Percentiles rank a stretch among this genome's conserved stretches.
Evolutionary conservation across 2,888 invertebrate genomes (phyloP).

Genomic region (Polylopha cassiicola): DNA sequence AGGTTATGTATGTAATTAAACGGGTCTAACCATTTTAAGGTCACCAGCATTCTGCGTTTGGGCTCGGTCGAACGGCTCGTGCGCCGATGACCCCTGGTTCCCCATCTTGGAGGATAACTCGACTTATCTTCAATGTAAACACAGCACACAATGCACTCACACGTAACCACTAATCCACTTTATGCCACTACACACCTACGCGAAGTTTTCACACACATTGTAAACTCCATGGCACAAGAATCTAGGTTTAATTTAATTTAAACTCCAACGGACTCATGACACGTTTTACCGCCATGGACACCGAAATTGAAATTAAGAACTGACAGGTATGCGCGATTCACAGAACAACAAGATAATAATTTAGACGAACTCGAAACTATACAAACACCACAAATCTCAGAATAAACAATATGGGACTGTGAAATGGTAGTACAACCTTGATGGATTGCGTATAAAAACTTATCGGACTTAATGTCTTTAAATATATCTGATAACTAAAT

Average conservation of each 20-base stretch:
- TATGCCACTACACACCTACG: slow-evolving; percentile 25
- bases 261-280: slow-evolving; percentile 43
- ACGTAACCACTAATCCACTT: slow-evolving; percentile 33
- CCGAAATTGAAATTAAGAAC: too few species aligned
- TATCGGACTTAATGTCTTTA: slow-evolving; percentile 18
- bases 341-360: slow-evolving; percentile 64
- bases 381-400: slow-evolving; percentile 65
- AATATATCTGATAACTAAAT: slow-evolving; percentile 13
- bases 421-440: slow-evolving; percentile 63
- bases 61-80: slow-evolving; percentile 87
- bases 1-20: slow-evolving; percentile 26
- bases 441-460: slow-evolving; percentile 48
- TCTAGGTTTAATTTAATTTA: slow-evolving; percentile 28
- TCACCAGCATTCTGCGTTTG: slow-evolving; percentile 66
- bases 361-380: slow-evolving; percentile 62
- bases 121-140: slow-evolving; percentile 22
- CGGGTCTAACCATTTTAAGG: slow-evolving; percentile 65
- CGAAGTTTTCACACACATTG: slow-evolving; percentile 32
- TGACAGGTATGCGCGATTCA: slow-evolving; percentile 53
- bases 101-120: slow-evolving; percentile 77
- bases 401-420: slow-evolving; percentile 60
- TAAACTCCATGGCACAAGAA: slow-evolving; percentile 28
- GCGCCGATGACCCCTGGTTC: slow-evolving; percentile 88
- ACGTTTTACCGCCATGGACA: slow-evolving; percentile 42
- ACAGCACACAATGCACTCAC: slow-evolving; percentile 34